Evolutionary conservation across 2,113 vertebrate species (phyloP), one percentile per base, ranked within the genome.

Genomic region (Malurus cyaneus): DNA sequence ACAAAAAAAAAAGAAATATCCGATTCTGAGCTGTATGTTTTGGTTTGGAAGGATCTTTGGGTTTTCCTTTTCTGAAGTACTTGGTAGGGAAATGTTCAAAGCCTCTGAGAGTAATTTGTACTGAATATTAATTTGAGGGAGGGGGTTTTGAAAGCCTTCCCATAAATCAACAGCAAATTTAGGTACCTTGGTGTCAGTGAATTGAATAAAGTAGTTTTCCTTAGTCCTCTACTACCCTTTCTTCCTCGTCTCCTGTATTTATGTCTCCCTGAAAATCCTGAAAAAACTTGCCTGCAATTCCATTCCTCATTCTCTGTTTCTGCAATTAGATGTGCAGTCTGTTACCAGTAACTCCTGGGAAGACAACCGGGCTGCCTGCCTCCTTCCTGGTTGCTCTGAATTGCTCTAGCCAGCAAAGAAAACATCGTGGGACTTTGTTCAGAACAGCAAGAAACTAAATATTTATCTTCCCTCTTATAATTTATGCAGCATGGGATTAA

Each of bases 401-500:
- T 91, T 53, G 80, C 81, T 94, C 71, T 60, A 97, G 70, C 84
- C 84, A 92, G 85, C 84, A 92, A 95, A 94, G 82, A 95, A 93
- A 97, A 95, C 39, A 92, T 71, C 83, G 54, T 80, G 88, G 60
- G 59, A 95, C 86, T 91, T 95, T 92, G 85, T 93, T 92, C 90
- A 88, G 82, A 96, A 80, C 86, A 94, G 70, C 41, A 97, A 95
- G 74, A 95, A 96, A 92, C 80, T 89, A 95, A 97, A 96, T 97
- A 96, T 95, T 97, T 97, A 95, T 94, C 96, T 80, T 96, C 65
- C 87, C 72, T 91, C 73, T 93, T 83, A 88, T 96, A 95, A 97
- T 95, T 93, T 95, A 82, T 95, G 81, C 89, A 92, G 47, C 72
- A 77, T 89, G 65, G 71, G 84, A 89, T 94, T 97, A 96, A 94